Conservation (phyloP, 2,888 invertebrate species). For the Conchocele bisecta region DNA sequence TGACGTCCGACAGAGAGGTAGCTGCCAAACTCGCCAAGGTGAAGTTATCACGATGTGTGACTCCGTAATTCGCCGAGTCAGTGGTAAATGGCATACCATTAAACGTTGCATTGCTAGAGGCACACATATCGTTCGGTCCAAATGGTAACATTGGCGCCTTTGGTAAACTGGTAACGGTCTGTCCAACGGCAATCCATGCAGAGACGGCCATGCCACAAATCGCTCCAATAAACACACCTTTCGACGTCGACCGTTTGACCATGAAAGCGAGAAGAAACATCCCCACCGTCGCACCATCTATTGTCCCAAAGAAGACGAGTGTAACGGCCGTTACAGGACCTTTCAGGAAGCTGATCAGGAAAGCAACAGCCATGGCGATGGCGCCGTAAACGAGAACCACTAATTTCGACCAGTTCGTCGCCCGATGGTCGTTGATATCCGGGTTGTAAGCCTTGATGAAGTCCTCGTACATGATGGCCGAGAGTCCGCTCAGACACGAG, state of each 20-base stretch:
- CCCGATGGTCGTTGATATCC: slow-evolving; percentile 5
- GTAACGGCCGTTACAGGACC: slow-evolving; percentile 20
- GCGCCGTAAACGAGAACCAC: slow-evolving; percentile 16
- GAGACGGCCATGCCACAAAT: slow-evolving; percentile 21
- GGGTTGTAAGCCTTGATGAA: slow-evolving; percentile 11
- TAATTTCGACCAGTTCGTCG: slow-evolving; percentile 9
- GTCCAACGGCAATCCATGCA: slow-evolving; percentile 27
- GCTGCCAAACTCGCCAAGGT: not conserved
- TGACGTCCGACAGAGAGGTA: not conserved
- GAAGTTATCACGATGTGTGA: not conserved
- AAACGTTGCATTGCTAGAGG: not conserved
- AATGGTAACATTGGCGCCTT: not conserved
- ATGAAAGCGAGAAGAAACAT: slow-evolving; percentile 30
- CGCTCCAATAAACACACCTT: slow-evolving; percentile 29
- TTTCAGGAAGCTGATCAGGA: slow-evolving; percentile 18
- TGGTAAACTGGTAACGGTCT: slow-evolving; percentile 12
- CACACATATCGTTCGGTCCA: slow-evolving; percentile 32
- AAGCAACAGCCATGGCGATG: slow-evolving; percentile 20
- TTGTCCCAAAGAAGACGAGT: slow-evolving; percentile 15
- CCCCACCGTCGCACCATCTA: slow-evolving; percentile 36
- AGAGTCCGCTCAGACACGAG: slow-evolving; percentile 33
- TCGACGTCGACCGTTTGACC: slow-evolving; percentile 23
- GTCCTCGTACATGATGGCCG: slow-evolving; percentile 29
- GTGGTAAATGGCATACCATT: not conserved
- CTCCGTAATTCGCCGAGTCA: too few species aligned